phyloP scores from a whole-genome alignment of 2,888 invertebrate species.

The Allolobophora icterica region DNA sequence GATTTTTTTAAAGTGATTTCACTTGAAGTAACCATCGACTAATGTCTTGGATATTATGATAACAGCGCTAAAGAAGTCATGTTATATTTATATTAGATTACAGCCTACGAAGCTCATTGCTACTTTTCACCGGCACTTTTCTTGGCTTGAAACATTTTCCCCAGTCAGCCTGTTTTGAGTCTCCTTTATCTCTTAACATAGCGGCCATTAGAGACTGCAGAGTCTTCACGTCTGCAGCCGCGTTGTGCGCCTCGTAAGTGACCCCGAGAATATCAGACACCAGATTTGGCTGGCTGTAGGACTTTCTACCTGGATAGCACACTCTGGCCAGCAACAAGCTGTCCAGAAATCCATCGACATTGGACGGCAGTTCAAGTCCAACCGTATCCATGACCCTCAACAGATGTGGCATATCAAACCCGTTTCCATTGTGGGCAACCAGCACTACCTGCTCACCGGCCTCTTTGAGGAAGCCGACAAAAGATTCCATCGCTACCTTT shows the following conservation, averaged over 20 bases:
- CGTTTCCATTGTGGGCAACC: not conserved
- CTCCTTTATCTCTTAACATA: not conserved
- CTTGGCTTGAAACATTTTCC: not conserved
- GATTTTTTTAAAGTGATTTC: too few relatives aligned
- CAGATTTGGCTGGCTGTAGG: not conserved
- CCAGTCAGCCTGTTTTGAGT: not conserved
- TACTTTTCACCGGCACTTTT: not conserved
- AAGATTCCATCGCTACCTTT: not conserved
- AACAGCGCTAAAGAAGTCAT: too few relatives aligned
- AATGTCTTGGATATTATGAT: too few relatives aligned
- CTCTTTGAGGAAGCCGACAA: conserved; percentile 2
- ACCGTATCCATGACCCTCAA: not conserved
- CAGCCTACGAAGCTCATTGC: not conserved
- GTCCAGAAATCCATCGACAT: not conserved
- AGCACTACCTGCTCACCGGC: not conserved
- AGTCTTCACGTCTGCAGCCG: not conserved
- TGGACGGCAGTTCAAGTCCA: not conserved
- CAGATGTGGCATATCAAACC: not conserved
- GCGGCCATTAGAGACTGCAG: not conserved
- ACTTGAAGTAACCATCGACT: too few relatives aligned
- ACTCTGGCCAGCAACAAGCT: not conserved
- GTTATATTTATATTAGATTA: too few relatives aligned
- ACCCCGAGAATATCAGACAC: not conserved
- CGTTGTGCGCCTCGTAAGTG: not conserved
- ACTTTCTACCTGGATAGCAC: too few relatives aligned